Base-by-base conservation (phyloP, 2,797 vertebrate genomes). In the Nyctibius grandis region DNA sequence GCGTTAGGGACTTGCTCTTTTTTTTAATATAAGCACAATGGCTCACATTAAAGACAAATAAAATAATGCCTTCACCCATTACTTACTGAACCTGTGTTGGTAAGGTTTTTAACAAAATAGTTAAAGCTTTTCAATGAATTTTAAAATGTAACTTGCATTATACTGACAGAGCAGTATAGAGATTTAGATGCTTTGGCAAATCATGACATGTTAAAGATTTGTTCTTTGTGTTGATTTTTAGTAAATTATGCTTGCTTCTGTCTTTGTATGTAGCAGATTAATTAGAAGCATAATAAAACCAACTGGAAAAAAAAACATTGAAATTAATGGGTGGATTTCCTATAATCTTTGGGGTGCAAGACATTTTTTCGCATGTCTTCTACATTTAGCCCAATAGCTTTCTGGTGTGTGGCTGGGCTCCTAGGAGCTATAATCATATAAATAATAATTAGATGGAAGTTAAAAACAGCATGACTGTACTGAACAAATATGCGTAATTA, bases 381-480 rank as follows among this genome's bases (percentile, higher is more conserved):
- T 36, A 29, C 31, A 48, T 47, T 63, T 54, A 81, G 57, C 21
- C 61, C 42, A 72, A 75, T 57, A 74, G 11, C 31, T 21, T 78
- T 85, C 78, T 65, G 54, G 31, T 73, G 65, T 85, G 25, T 81
- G n/a, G 63, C 85, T 84, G 34, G 20, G 36, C 16, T 89, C 14
- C 51, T 54, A 88, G 57, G 92, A 72, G 20, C 29, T 69, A 57
- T 54, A 72, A 64, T 38, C 33, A 28, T 48, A 73, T 36, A 87
- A 94, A 90, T 67, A 89, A 74, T 72, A 77, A 89, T 83, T 88
- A 93, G 50, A 86, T 59, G 38, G 64, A 86, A 69, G 61, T 72
- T 76, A 89, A 91, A 92, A 89, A 2, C 79, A 78, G 50, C 57
- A 78, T 47, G 76, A 69, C 65, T 51, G 40, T 53, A 89, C 53